Base-by-base conservation (phyloP, 2,113 vertebrate species). In the Bos taurus region DNA sequence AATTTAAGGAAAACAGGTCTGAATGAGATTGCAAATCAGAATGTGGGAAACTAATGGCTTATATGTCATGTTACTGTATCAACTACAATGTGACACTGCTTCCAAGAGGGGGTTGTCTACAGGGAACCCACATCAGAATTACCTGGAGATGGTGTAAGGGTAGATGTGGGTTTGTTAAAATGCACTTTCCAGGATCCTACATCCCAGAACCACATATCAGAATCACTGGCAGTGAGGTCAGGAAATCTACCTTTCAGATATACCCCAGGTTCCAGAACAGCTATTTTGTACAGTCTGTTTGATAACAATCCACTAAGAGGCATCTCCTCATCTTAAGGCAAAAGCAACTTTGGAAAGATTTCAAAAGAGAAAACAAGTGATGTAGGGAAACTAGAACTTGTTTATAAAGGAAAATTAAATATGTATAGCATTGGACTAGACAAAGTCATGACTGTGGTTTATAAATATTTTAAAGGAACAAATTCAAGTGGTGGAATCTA, bases 381-480 rank as follows among this genome's bases (percentile, higher is more conserved):
- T 82, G 92, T 43, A 89, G 84, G 59, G n/a, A 46, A 85, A 91
- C 80, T 7, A 59, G 28, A 21, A 16, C 71, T 86, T 96, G 59
- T 91, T 93, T 95, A 84, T 89, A 89, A 95, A 89, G 77, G 86
- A 94, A 83, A 87, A 91, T 96, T 90, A 94, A 96, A 94, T 91
- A 90, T 81, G 67, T 48, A 81, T 93, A 50, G 80, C 78, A 62
- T 81, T 80, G 78, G 78, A 48, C 86, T 67, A 23, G 43, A 43
- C 59, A 62, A 97, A 96, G 93, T 59, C 80, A 67, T 56, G 64
- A 56, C 46, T 64, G 6, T 10, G 33, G 88, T 36, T 96, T 87
- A 91, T 97, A 95, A 87, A 96, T 97, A 96, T 91, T 95, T 87
- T 57, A 95, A 95, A 95, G 80, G 94, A 80, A 78, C 56, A 93